Evolutionary conservation across 2,797 vertebrate genomes (phyloP).

Genomic region (Pogoniulus pusillus): DNA sequence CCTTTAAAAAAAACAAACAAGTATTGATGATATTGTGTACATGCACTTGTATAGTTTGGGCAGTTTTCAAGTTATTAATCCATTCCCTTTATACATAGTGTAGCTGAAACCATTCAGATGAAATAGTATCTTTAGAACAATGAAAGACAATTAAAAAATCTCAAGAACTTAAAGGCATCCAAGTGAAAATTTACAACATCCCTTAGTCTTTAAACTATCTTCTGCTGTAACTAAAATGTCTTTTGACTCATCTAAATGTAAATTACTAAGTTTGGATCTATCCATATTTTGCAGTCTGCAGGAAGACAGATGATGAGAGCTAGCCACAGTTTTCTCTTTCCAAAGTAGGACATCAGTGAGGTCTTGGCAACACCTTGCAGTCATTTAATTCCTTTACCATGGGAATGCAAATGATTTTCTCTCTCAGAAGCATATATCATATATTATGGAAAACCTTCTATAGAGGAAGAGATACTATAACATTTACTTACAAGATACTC

Average conservation of each 20-base stretch:
- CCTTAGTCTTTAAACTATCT: not conserved
- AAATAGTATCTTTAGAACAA: not conserved
- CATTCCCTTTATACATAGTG: not conserved
- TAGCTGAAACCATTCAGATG: not conserved
- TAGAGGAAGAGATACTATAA: not conserved
- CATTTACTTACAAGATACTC: not conserved
- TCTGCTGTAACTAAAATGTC: not conserved
- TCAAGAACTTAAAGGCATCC: not conserved
- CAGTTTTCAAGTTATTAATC: not conserved
- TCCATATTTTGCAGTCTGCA: not conserved
- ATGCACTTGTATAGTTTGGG: not conserved
- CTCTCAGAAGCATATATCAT: not conserved
- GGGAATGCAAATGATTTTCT: not conserved
- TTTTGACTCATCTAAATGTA: not conserved
- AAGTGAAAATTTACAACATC: not conserved
- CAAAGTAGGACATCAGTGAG: not conserved
- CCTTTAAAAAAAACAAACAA: not conserved
- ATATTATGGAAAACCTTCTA: not conserved
- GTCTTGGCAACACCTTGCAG: not conserved
- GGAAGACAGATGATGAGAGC: not conserved
- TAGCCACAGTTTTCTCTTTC: not conserved
- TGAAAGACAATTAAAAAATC: not conserved
- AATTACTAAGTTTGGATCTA: not conserved
- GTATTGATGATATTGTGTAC: not conserved
- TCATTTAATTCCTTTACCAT: not conserved